Evolutionary conservation across 1,140 invertebrate species (phyloP).

Genomic region (Aphaenogaster ashmeadi): DNA sequence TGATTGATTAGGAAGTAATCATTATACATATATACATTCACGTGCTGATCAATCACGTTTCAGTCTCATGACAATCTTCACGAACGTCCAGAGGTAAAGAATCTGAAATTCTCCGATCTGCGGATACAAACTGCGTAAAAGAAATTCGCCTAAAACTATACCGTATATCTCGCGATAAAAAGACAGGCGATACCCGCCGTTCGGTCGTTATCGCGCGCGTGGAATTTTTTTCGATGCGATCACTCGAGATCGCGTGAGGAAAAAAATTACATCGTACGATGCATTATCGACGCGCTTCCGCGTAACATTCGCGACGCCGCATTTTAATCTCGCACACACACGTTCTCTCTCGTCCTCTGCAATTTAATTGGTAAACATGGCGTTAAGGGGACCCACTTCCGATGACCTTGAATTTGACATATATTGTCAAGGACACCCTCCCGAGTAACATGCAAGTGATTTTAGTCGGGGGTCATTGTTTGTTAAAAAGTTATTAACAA

Average conservation of each 20-base stretch:
- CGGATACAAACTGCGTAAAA: neutral
- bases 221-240: neutral
- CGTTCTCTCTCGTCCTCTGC: neutral
- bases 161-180: neutral
- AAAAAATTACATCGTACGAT: slow-evolving; percentile 42
- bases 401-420: too few relatives aligned
- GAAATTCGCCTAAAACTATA: neutral
- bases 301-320: neutral
- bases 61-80: neutral
- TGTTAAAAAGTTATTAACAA: too few relatives aligned
- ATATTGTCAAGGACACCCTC: too few relatives aligned
- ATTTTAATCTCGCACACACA: slow-evolving; percentile 2
- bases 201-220: neutral
- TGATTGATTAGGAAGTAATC: neutral
- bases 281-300: slow-evolving; percentile 18
- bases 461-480: too few relatives aligned
- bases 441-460: too few relatives aligned
- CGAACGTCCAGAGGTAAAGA: neutral
- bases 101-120: neutral
- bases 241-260: neutral
- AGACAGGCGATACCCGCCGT: neutral
- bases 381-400: too few relatives aligned
- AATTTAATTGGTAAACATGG: too few relatives aligned
- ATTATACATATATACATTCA: neutral
- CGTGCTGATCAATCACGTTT: neutral